phyloP scores from a whole-genome alignment of 1,140 invertebrate genomes.

The Sycophila sp. region DNA sequence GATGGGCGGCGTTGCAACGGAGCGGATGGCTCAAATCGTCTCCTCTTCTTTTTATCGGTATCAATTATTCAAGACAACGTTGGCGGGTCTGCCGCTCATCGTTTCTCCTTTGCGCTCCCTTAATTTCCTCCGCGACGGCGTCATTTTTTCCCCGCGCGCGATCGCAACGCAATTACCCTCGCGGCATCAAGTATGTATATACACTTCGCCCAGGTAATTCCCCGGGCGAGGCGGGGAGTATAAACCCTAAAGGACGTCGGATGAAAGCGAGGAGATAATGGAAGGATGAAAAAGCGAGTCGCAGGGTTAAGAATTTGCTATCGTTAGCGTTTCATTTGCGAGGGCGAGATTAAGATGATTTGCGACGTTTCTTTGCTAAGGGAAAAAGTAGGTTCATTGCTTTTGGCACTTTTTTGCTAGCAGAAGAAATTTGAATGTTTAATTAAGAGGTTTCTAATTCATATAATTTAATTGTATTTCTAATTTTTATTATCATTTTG shows the following conservation, averaged over 20 bases:
- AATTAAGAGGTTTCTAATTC: no score
- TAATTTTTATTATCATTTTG: no score
- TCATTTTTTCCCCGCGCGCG: conserved; percentile 4
- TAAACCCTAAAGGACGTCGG: no score
- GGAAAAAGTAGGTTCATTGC: no score
- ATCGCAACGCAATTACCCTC: conserved; percentile 2
- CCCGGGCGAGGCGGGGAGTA: neutral
- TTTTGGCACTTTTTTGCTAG: no score
- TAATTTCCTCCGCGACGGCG: neutral
- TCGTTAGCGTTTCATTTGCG: no score
- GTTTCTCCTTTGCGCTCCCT: neutral
- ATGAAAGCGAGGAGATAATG: no score
- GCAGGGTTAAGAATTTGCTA: neutral
- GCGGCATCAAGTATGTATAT: conserved; percentile 9
- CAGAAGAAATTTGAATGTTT: no score
- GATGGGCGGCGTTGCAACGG: no score
- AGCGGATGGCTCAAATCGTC: neutral
- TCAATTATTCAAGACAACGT: neutral
- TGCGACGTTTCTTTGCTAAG: neutral
- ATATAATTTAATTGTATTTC: no score
- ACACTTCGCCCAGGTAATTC: neutral
- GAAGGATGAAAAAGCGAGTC: neutral
- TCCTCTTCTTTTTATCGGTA: neutral
- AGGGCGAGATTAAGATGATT: no score
- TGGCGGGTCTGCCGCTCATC: neutral